Conservation (phyloP, 1,140 invertebrate species). For the Callitettix versicolor region DNA sequence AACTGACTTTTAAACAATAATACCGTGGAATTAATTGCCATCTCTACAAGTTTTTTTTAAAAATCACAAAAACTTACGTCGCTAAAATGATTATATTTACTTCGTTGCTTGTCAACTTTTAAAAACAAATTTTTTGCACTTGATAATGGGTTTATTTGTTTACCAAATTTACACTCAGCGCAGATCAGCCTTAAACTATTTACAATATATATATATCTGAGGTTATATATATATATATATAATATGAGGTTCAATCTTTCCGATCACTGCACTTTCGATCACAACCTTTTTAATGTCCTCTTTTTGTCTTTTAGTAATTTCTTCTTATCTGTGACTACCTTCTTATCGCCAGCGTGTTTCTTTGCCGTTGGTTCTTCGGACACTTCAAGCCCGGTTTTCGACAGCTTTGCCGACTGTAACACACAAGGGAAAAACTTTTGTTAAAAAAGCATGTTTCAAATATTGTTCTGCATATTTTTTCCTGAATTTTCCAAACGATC, state of each 20-base stretch:
- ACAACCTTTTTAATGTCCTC: constrained; percentile 78
- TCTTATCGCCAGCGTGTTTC: constrained; percentile 74
- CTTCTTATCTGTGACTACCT: constrained; percentile 63
- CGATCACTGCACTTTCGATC: constrained; percentile 33
- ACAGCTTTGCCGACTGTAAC: constrained; percentile 35
- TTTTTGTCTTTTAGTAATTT: constrained; percentile 76
- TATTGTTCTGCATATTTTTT: constrained; percentile 4
- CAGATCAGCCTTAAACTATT: constrained; percentile 1
- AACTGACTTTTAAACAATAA: too few relatives aligned
- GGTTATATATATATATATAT: background rate
- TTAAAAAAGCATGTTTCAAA: background rate
- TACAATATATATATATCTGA: constrained; percentile 6
- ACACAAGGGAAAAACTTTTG: constrained; percentile 12
- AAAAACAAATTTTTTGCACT: background rate
- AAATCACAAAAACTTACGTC: too few relatives aligned
- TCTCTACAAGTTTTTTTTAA: too few relatives aligned
- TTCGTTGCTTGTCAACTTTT: background rate
- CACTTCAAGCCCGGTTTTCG: constrained; percentile 36
- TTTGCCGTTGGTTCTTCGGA: constrained; percentile 62
- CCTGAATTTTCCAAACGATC: background rate
- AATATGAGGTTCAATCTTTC: background rate
- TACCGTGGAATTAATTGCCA: too few relatives aligned
- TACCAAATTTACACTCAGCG: background rate
- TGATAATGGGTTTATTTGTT: background rate
- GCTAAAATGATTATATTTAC: too few relatives aligned